Evolutionary conservation across 64 coral and sea anemone genomes (phyloP).

Genomic region (Montipora cactus): DNA sequence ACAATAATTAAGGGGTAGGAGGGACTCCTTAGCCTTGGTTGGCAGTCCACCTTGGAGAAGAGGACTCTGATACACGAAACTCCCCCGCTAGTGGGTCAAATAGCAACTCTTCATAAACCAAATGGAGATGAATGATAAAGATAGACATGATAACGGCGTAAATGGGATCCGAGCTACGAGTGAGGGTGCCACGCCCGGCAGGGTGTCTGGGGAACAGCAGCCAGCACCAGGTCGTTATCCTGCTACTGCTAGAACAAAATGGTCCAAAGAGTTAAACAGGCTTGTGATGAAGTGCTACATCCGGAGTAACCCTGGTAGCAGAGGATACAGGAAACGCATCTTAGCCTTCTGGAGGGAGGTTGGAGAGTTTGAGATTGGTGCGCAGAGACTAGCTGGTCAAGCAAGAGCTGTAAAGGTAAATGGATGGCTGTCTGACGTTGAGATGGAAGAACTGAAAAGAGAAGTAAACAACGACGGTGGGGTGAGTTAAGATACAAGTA

Average conservation of each 20-base stretch:
- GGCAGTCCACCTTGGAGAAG: constrained; percentile 33
- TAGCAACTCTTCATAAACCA: constrained; percentile 8
- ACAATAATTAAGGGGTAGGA: not conserved
- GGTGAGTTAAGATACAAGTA: too few species aligned
- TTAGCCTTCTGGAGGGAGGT: too few species aligned
- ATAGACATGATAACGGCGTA: not conserved
- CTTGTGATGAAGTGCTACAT: constrained; percentile 45
- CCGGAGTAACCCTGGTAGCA: not conserved
- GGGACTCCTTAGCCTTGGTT: not conserved
- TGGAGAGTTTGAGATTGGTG: too few species aligned
- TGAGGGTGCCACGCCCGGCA: not conserved
- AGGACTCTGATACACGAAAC: constrained; percentile 2
- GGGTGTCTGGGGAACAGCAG: too few species aligned
- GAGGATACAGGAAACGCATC: too few species aligned
- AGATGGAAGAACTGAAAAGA: not conserved
- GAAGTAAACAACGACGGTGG: too few species aligned
- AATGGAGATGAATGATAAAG: constrained; percentile 26
- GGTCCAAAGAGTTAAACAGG: constrained; percentile 36
- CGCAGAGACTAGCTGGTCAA: not conserved
- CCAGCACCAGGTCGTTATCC: too few species aligned
- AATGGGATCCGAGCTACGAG: constrained; percentile 21
- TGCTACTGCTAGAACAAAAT: constrained; percentile 13
- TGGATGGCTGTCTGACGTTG: not conserved
- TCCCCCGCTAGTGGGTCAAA: constrained; percentile 21
- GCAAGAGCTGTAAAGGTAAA: not conserved